Evolutionary conservation across 2,888 invertebrate genomes (phyloP).

Genomic region (Tethea ocularis): DNA sequence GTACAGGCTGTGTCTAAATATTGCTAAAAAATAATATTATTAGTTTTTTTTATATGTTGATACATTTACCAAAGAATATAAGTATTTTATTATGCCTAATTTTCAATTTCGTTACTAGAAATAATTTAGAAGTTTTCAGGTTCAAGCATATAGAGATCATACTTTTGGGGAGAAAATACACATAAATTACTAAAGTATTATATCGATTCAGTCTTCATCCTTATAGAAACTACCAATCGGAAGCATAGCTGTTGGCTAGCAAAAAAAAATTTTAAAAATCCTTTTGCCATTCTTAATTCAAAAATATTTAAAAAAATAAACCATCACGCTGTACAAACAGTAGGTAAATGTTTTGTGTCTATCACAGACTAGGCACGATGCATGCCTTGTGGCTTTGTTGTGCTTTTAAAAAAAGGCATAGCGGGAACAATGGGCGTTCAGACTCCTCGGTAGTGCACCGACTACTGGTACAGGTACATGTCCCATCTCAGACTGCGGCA

Average conservation of each 20-base stretch:
- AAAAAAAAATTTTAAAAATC: no score
- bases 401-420: conserved; percentile 70
- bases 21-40: neutral
- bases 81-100: no score
- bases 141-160: no score
- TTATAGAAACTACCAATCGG: no score
- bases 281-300: neutral
- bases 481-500: conserved; percentile 52
- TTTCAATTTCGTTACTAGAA: no score
- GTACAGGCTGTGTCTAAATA: conserved; percentile 43
- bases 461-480: conserved; percentile 37
- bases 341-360: conserved; percentile 42
- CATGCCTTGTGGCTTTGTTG: conserved; percentile 80
- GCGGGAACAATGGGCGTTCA: conserved; percentile 62
- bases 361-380: conserved; percentile 59
- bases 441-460: conserved; percentile 27
- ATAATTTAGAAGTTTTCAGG: no score
- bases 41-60: no score
- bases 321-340: conserved; percentile 41
- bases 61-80: no score
- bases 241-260: no score
- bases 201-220: no score
- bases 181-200: no score
- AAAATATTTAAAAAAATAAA: neutral
- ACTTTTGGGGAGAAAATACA: no score